Conservation (phyloP, 2,113 vertebrate species). For the Chitala chitala region DNA sequence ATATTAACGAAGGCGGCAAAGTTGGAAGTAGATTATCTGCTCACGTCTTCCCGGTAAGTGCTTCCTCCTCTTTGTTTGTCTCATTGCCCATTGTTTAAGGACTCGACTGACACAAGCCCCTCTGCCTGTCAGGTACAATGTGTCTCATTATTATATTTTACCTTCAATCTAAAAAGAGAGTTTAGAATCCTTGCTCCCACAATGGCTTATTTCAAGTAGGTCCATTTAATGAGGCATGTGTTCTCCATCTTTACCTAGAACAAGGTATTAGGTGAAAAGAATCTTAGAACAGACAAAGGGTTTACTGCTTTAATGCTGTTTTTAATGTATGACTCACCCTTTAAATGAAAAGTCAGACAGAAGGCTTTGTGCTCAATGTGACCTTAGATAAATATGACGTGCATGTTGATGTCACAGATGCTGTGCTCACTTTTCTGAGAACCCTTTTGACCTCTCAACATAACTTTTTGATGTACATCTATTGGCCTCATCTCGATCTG, state of each 20-base stretch:
- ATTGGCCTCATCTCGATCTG: background rate
- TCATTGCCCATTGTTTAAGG: background rate
- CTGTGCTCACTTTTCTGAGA: background rate
- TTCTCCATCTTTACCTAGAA: background rate
- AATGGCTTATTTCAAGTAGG: background rate
- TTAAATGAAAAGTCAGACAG: no score
- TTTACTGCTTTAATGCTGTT: no score
- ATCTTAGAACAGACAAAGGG: no score
- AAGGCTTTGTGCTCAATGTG: no score
- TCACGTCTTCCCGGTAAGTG: background rate
- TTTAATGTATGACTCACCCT: no score
- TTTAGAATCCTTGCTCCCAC: background rate
- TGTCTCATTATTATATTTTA: background rate
- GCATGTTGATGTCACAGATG: no score
- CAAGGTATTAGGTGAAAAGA: no score
- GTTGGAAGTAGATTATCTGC: background rate
- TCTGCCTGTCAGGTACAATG: background rate
- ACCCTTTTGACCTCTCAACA: background rate
- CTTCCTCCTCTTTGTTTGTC: no score
- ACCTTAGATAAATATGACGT: no score
- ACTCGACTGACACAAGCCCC: background rate
- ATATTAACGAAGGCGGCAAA: background rate
- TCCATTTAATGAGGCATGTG: background rate
- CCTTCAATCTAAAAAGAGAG: background rate
- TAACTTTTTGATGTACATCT: background rate